Evolutionary conservation across 1,140 invertebrate genomes (phyloP).

Genomic region (Lasaia peninsularis): DNA sequence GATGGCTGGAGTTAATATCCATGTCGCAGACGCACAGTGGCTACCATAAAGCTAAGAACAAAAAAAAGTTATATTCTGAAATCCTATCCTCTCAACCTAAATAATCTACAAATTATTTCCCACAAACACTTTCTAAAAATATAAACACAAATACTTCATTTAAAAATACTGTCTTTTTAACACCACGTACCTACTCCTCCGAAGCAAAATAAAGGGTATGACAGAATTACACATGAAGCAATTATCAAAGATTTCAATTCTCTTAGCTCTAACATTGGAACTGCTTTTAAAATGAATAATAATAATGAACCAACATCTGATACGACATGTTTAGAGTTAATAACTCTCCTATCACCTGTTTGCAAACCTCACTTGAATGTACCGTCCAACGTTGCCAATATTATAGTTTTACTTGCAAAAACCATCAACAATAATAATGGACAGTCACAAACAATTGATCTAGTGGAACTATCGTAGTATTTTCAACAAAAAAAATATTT

Average conservation of each 20-base stretch:
- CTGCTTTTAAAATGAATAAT: no score
- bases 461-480: not conserved
- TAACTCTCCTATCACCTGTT: no score
- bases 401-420: not conserved
- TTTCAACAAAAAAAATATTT: not conserved
- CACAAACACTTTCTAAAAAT: not conserved
- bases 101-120: not conserved
- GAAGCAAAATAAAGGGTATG: not conserved
- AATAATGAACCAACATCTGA: no score
- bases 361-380: no score
- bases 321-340: no score
- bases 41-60: no score
- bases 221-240: not conserved
- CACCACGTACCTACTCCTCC: not conserved
- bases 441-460: not conserved
- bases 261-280: no score
- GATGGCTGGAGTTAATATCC: no score
- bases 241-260: no score
- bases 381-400: not conserved
- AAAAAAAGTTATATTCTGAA: slow-evolving; percentile 1
- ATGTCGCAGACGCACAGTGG: no score
- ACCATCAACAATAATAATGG: not conserved
- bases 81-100: not conserved
- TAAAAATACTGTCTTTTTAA: not conserved
- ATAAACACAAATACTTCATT: not conserved